A percentile compares a stretch with the other conserved stretches of the same genome.
Evolutionary conservation across 2,888 invertebrate species (phyloP).

Genomic region (Drosophila kanekoi): DNA sequence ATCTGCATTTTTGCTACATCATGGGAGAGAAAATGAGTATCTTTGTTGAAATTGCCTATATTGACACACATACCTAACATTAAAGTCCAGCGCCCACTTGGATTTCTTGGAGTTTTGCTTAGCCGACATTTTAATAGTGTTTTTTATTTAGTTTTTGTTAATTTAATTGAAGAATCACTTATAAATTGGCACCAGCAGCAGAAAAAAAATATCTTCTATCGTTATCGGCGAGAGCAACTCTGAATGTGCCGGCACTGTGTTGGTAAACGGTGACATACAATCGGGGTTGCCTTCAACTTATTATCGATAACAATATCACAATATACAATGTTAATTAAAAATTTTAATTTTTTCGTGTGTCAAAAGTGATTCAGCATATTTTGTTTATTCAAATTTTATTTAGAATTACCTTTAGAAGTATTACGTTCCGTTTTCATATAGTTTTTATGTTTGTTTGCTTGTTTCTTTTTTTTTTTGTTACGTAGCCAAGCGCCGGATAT

Average conservation of each 20-base stretch:
- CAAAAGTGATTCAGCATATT: conserved; percentile 27
- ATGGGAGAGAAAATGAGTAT: conserved; percentile 15
- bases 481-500: conserved; percentile 61
- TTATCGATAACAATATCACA: conserved; percentile 5
- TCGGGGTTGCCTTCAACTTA: background rate
- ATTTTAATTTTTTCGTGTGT: conserved; percentile 9
- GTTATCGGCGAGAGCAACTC: conserved; percentile 46
- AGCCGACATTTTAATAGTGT: conserved; percentile 76
- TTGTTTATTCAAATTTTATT: conserved; percentile 66
- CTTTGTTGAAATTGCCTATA: background rate
- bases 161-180: conserved; percentile 55
- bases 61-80: conserved; percentile 85
- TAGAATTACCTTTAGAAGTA: conserved; percentile 72
- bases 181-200: conserved; percentile 39
- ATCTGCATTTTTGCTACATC: conserved; percentile 85
- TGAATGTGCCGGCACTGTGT: conserved; percentile 22
- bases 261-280: background rate
- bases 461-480: conserved; percentile 26
- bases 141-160: conserved; percentile 23
- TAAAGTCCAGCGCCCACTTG: conserved; percentile 89
- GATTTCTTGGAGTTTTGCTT: conserved; percentile 85
- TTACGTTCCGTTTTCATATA: conserved; percentile 61
- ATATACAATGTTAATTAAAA: background rate
- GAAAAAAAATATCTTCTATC: conserved; percentile 27
- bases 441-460: conserved; percentile 34